Evolutionary conservation across 2,113 vertebrate genomes (phyloP).

Genomic region (Gobius niger): DNA sequence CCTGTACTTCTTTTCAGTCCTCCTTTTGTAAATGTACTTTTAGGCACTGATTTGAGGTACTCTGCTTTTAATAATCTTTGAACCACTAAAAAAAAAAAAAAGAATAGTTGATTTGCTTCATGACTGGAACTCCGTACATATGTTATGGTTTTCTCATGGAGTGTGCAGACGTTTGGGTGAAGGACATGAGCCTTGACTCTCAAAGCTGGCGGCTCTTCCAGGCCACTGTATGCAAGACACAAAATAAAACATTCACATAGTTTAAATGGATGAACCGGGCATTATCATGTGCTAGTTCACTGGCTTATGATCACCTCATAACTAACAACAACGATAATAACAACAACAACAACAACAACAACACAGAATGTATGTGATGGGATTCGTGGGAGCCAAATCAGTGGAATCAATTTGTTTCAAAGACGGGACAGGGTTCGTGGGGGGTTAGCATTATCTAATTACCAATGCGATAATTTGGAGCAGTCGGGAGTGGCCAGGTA

Average conservation of each 20-base stretch:
- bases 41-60: neutral
- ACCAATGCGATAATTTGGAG: too few relatives aligned
- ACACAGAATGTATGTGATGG: too few relatives aligned
- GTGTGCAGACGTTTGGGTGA: conserved; percentile 90
- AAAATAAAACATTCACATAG: conserved; percentile 1
- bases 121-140: conserved; percentile 18
- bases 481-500: too few relatives aligned
- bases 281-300: neutral
- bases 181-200: conserved; percentile 95
- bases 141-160: conserved; percentile 55
- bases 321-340: too few relatives aligned
- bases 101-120: too few relatives aligned
- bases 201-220: conserved; percentile 93
- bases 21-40: conserved; percentile 9
- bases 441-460: too few relatives aligned
- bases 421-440: too few relatives aligned
- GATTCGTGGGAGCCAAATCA: too few relatives aligned
- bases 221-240: conserved; percentile 81
- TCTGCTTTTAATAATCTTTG: neutral
- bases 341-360: too few relatives aligned
- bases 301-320: neutral
- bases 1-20: conserved; percentile 9
- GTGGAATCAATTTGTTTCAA: too few relatives aligned
- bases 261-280: neutral
- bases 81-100: neutral